Base-by-base conservation (phyloP, 2,113 vertebrate species). In the Butorides virescens region DNA sequence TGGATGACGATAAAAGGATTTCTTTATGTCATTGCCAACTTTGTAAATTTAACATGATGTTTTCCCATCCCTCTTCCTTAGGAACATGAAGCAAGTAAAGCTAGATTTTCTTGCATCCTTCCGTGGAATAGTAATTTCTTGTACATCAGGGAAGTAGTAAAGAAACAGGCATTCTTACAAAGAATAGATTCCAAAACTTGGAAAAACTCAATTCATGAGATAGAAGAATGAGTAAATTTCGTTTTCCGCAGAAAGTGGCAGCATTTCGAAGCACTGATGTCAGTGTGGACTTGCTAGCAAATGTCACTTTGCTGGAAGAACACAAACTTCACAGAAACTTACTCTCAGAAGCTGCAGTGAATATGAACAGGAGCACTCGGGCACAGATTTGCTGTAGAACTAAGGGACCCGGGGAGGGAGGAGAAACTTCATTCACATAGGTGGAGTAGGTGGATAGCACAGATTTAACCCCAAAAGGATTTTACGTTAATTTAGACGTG, bases 221-320 rank as follows among this genome's bases (percentile, higher is more conserved):
- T 25, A 47, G 66, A 84, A 55, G 46, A 66, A 36, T 22, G 29
- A 37, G 65, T 67, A 50, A 29, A 86, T 79, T 88, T 84, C 92
- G 25, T 61, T 90, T 84, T 84, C 72, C 86, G 67, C 92, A 52
- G 92, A 77, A 94, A 86, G 88, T 94, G 96, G 93, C 92, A 97
- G 95, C 82, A 67, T 90, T 83, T 55, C 75, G 95, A 83, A 90
- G 74, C 68, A 11, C 29, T 63, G 42, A n/a, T 52, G n/a, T 50
- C 67, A 13, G 22, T 5, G 10, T 42, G 56, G 44, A 39, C 37
- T 80, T 49, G 37, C 13, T 36, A 13, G 58, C 36, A 56, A 42
- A 75, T 49, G 44, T 46, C 39, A 22, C 21, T 49, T 23, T 9
- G 18, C 55, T 71, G 55, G 20, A 71, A 66, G 44, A 68, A 27